Base-by-base conservation (phyloP, 2,888 invertebrate genomes). In the Eupeodes luniger region DNA sequence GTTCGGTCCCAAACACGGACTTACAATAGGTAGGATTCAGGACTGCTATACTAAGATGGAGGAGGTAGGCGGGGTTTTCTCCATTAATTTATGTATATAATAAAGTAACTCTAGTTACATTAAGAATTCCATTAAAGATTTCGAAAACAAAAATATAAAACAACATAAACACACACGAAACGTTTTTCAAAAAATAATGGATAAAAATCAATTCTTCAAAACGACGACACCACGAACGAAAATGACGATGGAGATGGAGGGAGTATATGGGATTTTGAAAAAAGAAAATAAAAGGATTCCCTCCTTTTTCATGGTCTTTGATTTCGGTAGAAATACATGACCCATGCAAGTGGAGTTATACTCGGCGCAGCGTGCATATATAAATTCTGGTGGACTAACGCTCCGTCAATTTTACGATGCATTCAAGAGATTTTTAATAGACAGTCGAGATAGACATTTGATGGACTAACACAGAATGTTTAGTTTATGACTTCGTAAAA, bases 361-460 rank as follows among this genome's bases (percentile, higher is more conserved):
- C 40, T 0, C 40, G 40, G 9, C 6, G 9, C 9, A 40, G 6
- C 19, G 2, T 55, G 19, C 6, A n/a, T 10, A 16, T 62, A n/a
- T 16, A 16, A 10, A 62, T 44, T 40, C 40, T 44, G 40, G 14
- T 66, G 67, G 88, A 81, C 88, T 67, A 19, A 81, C 74, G 67
- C 57, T 84, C 78, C 85, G 88, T 85, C 88, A 85, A 81, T 85
- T 85, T 88, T 67, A 87, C 80, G 84, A 87, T 72, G 83, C 83
- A 83, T 83, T 79, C 76, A 55, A 74, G 77, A 70, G 57, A 86
- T 82, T 79, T 40, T 86, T 86, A 79, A 76, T 84, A 87, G 83
- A 83, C 83, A 87, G 67, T 10, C 78, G 55, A 78, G 79, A 66
- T 66, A 83, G 75, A 53, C 53, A 61, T 72, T 64, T 69, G 80